phyloP scores from a whole-genome alignment of 2,113 vertebrate genomes.

The Leucoraja erinaceus region DNA sequence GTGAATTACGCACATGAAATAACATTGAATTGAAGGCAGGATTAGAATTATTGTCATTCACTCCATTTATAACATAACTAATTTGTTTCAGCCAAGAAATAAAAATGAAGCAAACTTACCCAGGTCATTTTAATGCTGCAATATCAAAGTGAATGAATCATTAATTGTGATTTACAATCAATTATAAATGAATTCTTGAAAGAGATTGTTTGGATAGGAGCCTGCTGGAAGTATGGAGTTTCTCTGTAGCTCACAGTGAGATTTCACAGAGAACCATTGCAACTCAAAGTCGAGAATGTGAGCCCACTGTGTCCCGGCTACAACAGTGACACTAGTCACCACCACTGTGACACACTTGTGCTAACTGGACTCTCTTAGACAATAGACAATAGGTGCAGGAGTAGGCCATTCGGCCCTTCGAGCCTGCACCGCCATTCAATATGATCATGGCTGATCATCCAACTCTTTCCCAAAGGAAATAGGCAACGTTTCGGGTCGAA shows the following conservation, averaged over 20 bases:
- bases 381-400: no score
- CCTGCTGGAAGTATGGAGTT: neutral
- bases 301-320: no score
- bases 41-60: neutral
- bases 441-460: no score
- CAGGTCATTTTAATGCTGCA: neutral
- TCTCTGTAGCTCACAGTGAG: neutral
- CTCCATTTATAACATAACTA: neutral
- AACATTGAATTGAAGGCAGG: neutral
- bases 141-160: constrained; percentile 2
- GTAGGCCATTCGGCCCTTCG: no score
- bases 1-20: neutral
- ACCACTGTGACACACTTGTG: no score
- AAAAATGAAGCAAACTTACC: neutral
- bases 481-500: no score
- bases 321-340: no score
- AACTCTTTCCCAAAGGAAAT: no score
- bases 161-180: constrained; percentile 15
- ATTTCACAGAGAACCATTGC: neutral
- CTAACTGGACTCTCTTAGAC: no score
- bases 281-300: neutral
- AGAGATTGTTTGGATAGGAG: constrained; percentile 15
- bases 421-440: no score
- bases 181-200: constrained; percentile 9
- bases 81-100: neutral